These are phyloP conservation scores for Caenorhabditis elegans DNA, from an alignment of 1,140 invertebrate species.

Conservation along the genomic window DNA sequence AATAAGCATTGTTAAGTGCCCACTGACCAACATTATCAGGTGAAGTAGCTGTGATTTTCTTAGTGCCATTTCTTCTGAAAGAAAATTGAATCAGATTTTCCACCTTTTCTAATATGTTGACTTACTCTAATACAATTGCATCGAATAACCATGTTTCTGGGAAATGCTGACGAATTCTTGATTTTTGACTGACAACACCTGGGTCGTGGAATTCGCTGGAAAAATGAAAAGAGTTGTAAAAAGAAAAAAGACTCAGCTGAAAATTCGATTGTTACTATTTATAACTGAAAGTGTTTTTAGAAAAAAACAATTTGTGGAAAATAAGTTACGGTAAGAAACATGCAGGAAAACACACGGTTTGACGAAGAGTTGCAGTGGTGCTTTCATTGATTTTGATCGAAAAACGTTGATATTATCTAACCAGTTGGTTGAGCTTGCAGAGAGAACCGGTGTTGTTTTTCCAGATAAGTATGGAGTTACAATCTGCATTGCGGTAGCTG, in stretches of 20 bases:
- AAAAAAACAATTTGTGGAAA: no score
- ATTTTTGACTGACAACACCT: neutral
- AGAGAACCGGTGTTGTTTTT: neutral
- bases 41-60: neutral
- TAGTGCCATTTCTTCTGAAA: constrained; percentile 8
- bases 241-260: no score
- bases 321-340: neutral
- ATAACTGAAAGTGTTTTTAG: no score
- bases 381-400: neutral
- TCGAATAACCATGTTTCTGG: constrained; percentile 7
- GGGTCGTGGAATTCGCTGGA: constrained; percentile 1
- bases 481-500: neutral
- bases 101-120: neutral
- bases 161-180: neutral
- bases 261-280: no score
- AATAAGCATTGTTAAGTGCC: constrained; percentile 41
- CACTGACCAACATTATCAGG: constrained; percentile 43
- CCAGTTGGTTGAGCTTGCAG: neutral
- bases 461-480: neutral
- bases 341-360: constrained; percentile 21
- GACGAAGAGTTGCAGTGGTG: neutral
- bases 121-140: neutral
- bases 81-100: neutral
- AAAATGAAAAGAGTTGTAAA: neutral
- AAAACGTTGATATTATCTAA: neutral